Percentiles rank a stretch among this genome's conserved stretches.
phyloP scores from a whole-genome alignment of 2,888 invertebrate species.

The Dynastes hyllus region DNA sequence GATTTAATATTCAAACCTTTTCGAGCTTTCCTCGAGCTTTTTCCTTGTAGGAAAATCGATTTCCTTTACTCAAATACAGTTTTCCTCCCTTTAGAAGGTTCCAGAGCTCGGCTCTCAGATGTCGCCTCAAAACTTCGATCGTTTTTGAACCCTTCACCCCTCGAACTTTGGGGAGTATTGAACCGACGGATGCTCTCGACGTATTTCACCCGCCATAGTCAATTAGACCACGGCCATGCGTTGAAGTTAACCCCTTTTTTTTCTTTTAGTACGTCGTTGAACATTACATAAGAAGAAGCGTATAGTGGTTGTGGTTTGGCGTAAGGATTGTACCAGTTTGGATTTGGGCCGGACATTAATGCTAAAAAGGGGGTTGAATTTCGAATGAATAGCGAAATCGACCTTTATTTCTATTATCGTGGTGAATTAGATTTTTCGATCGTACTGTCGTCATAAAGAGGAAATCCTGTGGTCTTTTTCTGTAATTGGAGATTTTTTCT shows the following conservation, averaged over 20 bases:
- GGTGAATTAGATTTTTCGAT: no score
- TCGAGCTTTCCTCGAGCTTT: neutral
- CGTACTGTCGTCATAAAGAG: no score
- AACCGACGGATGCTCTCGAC: slow-evolving; percentile 64
- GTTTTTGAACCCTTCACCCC: slow-evolving; percentile 48
- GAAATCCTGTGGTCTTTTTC: no score
- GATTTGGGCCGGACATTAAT: no score
- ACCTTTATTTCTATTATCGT: neutral
- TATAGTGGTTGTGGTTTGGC: neutral
- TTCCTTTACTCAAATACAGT: neutral
- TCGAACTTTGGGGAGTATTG: slow-evolving; percentile 64
- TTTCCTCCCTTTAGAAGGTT: neutral
- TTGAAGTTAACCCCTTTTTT: slow-evolving; percentile 54
- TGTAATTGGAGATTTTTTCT: neutral
- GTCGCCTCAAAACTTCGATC: slow-evolving; percentile 60
- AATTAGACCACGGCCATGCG: slow-evolving; percentile 62
- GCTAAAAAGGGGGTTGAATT: no score
- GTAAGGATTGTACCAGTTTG: neutral
- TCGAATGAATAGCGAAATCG: no score
- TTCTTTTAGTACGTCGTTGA: slow-evolving; percentile 21
- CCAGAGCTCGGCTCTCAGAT: slow-evolving; percentile 46
- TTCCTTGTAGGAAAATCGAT: neutral
- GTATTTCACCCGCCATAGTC: slow-evolving; percentile 67
- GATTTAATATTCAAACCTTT: no score
- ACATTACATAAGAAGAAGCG: slow-evolving; percentile 36